These are phyloP conservation scores for Eilema depressum DNA, from an alignment of 2,888 invertebrate species.

Conservation along the genomic window DNA sequence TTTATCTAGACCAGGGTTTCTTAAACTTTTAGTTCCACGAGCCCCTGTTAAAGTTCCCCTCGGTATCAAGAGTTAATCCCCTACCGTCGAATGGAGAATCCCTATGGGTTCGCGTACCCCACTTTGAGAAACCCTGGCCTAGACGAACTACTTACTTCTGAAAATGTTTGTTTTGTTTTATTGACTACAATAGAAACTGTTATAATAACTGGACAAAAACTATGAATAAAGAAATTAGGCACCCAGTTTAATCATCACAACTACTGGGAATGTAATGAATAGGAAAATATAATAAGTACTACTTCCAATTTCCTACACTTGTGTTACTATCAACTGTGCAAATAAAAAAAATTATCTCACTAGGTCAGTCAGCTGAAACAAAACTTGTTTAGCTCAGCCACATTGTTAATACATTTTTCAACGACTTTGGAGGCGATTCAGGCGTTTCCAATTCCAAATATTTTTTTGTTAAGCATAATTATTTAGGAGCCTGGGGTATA, in stretches of 20 bases:
- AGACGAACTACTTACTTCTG: too few relatives aligned
- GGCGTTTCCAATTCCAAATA: too few relatives aligned
- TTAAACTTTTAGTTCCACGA: too few relatives aligned
- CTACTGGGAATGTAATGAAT: neutral
- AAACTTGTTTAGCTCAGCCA: too few relatives aligned
- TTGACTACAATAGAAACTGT: neutral
- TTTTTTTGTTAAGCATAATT: too few relatives aligned
- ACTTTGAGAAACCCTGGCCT: too few relatives aligned
- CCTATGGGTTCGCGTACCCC: too few relatives aligned
- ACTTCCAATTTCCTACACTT: neutral
- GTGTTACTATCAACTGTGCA: neutral
- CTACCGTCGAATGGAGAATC: too few relatives aligned
- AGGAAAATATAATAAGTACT: neutral
- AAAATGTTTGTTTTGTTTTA: too few relatives aligned
- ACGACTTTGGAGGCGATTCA: neutral
- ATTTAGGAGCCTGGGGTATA: too few relatives aligned
- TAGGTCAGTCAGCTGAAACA: neutral
- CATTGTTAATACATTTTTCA: neutral
- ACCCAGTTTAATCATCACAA: neutral
- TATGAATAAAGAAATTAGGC: neutral
- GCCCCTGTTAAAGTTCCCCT: too few relatives aligned
- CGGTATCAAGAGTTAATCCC: too few relatives aligned
- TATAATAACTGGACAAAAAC: neutral
- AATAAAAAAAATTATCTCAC: slow-evolving; percentile 6
- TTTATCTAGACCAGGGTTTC: neutral